These are phyloP conservation scores for Nerophis ophidion DNA, from an alignment of 2,113 vertebrate genomes.

Conservation along the genomic window DNA sequence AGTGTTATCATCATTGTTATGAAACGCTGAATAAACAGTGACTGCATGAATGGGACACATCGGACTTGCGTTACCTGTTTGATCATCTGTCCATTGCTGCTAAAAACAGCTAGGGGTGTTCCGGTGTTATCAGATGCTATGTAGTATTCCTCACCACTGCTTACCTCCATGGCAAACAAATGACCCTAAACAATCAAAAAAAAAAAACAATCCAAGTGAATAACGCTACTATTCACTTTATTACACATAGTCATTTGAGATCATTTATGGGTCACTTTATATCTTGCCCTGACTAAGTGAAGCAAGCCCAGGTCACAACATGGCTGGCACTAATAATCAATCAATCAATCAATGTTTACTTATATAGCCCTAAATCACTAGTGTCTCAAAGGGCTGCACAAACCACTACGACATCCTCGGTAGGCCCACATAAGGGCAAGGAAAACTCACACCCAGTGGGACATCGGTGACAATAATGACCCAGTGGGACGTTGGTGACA, in stretches of 20 bases:
- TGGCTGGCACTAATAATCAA: background rate
- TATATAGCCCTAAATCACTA: too few species aligned
- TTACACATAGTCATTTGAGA: background rate
- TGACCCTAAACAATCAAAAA: slow-evolving; percentile 70
- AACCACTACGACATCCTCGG: too few species aligned
- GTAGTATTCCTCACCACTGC: slow-evolving; percentile 95
- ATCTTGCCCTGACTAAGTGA: background rate
- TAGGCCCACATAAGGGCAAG: too few species aligned
- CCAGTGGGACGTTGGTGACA: too few species aligned
- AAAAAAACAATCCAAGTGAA: too few species aligned
- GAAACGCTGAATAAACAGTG: background rate
- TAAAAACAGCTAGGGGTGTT: slow-evolving; percentile 93
- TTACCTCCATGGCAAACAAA: slow-evolving; percentile 98
- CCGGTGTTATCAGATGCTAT: slow-evolving; percentile 96
- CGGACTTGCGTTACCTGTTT: slow-evolving; percentile 73
- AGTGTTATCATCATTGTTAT: too few species aligned
- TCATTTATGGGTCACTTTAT: background rate
- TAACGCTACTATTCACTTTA: too few species aligned
- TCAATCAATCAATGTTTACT: too few species aligned
- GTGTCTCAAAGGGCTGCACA: too few species aligned
- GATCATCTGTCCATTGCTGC: slow-evolving; percentile 97
- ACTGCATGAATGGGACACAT: background rate
- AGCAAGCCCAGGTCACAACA: background rate
- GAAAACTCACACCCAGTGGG: too few species aligned
- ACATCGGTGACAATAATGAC: too few species aligned